Evolutionary conservation across 2,888 invertebrate species (phyloP), one percentile per base, ranked within the genome.

Genomic region (Rapana venosa): DNA sequence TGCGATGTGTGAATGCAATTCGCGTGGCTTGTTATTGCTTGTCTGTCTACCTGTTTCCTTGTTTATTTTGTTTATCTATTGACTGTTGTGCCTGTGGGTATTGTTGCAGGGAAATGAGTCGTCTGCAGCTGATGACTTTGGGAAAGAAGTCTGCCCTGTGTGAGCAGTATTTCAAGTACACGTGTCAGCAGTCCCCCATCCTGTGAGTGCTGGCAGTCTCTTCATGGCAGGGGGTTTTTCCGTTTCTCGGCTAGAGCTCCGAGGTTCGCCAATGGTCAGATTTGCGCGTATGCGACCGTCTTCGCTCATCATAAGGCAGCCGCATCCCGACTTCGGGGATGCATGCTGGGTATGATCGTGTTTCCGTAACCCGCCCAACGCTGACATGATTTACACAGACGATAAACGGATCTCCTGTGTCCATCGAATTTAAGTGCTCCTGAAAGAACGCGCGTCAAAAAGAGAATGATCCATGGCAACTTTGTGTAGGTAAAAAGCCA

Each of bases 131-230:
- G 30, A 90, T 91, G 22, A 87, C 91, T 26, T 90, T 95, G 66
- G 93, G 94, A 2, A 47, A 90, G 22, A 90, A 77, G n/a, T 95
- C 95, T 8, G 93, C 91, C 8, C 90, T 91, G 83, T 95, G 95
- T 93, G 93, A 94, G 86, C 95, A 95, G 90, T 91, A 92, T 70
- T 90, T 95, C 47, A 92, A 93, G 87, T 95, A 95, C 90, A 92
- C 93, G 66, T 95, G 95, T 91, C 90, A 90, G 22, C 90, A 93
- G 81, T 90, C 95, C 56, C 94, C 95, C 17, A 88, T 95, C 47
- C 91, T 90, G 95, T 94, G 91, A 90, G 92, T 89, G 77, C 15
- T 35, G 20, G 8, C n/a, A n/a, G 17, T 79, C n/a, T 35, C 20
- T 35, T 35, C 22, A 11, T 20, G 5, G 15, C 22, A 11, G 8